phyloP scores from a whole-genome alignment of 2,797 vertebrate species.

The Dryobates pubescens region DNA sequence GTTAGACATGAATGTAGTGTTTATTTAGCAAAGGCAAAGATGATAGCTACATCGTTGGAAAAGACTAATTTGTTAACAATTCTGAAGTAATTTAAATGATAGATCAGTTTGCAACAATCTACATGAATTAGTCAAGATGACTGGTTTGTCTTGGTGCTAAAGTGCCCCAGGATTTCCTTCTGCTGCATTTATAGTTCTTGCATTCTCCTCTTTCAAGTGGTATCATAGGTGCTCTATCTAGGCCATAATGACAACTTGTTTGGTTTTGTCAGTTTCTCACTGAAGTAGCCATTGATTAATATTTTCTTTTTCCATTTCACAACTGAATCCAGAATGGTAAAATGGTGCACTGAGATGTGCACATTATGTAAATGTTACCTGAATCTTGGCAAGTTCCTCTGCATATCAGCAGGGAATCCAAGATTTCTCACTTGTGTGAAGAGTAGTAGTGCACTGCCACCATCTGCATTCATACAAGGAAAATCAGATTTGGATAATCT shows the following conservation, averaged over 20 bases:
- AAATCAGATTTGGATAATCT: not conserved
- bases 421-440: not conserved
- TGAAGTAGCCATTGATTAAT: not conserved
- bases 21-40: slow-evolving; percentile 36
- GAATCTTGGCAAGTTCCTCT: not conserved
- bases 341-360: not conserved
- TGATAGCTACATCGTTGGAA: not conserved
- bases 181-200: not conserved
- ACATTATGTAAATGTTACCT: not conserved
- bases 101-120: not conserved
- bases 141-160: not conserved
- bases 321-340: not conserved
- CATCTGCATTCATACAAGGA: not conserved
- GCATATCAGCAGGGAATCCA: not conserved
- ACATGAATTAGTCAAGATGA: not conserved
- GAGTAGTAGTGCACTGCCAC: not conserved
- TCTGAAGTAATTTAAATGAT: not conserved
- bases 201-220: not conserved
- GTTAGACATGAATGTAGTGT: not conserved
- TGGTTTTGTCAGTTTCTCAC: not conserved
- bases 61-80: slow-evolving; percentile 38
- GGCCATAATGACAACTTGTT: not conserved
- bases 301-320: not conserved
- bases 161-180: not conserved
- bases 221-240: not conserved